These are phyloP conservation scores for Scrobipalpa atriplicella DNA, from an alignment of 2,888 invertebrate species.

Conservation along the genomic window DNA sequence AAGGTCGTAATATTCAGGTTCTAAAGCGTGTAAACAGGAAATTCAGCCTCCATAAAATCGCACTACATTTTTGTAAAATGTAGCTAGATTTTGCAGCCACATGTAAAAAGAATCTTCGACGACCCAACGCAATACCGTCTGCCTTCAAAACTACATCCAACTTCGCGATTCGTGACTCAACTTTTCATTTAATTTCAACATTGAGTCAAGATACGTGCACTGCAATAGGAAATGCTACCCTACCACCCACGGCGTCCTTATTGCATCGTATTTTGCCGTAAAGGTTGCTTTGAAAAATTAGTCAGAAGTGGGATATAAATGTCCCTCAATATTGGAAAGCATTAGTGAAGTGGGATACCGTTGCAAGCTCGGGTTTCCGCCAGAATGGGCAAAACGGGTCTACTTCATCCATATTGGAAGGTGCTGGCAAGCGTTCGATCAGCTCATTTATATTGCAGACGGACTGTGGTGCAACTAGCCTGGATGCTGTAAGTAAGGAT, in stretches of 20 bases:
- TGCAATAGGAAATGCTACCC: slow-evolving; percentile 6
- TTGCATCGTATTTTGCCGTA: slow-evolving; percentile 15
- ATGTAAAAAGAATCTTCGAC: not conserved
- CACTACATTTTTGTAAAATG: no score
- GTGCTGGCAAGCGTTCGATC: slow-evolving; percentile 43
- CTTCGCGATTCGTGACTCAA: slow-evolving; percentile 16
- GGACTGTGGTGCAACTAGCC: not conserved
- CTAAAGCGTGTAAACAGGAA: no score
- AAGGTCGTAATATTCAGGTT: no score
- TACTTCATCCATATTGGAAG: slow-evolving; percentile 59
- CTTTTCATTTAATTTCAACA: slow-evolving; percentile 21
- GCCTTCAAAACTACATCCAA: slow-evolving; percentile 26
- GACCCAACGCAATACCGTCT: not conserved
- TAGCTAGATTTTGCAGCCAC: not conserved
- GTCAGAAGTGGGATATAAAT: not conserved
- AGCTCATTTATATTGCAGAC: slow-evolving; percentile 64
- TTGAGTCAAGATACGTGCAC: slow-evolving; percentile 14
- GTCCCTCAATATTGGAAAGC: not conserved
- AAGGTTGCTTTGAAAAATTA: slow-evolving; percentile 18
- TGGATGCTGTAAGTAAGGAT: slow-evolving; percentile 16
- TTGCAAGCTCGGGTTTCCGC: slow-evolving; percentile 37
- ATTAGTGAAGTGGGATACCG: slow-evolving; percentile 32
- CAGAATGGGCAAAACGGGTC: slow-evolving; percentile 64
- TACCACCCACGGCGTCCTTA: slow-evolving; percentile 9
- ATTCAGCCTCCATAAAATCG: no score